phyloP scores from a whole-genome alignment of 2,113 vertebrate genomes.

The Thunnus maccoyii region DNA sequence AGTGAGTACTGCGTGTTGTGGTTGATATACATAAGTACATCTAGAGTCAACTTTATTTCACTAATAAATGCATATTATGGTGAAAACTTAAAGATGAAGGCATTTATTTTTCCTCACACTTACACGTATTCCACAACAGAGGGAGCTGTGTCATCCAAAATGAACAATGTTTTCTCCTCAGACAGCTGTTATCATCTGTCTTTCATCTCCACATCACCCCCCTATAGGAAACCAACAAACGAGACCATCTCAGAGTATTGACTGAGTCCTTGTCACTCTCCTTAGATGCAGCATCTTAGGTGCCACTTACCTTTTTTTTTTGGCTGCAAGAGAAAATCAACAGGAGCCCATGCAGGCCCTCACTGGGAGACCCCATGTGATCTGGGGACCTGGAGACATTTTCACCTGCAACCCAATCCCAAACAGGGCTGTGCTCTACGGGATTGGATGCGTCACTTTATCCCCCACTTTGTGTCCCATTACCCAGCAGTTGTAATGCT shows the following conservation, averaged over 20 bases:
- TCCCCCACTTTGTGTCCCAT: constrained; percentile 82
- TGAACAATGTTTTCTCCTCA: not conserved
- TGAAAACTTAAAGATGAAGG: not conserved
- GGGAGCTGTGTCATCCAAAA: constrained; percentile 56
- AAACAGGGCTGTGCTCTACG: constrained; percentile 53
- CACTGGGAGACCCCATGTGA: constrained; percentile 49
- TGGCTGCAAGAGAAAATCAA: constrained; percentile 32
- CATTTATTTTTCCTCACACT: constrained; percentile 11
- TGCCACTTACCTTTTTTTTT: constrained; percentile 32
- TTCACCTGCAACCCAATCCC: constrained; percentile 79
- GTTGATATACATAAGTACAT: not conserved
- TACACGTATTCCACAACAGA: constrained; percentile 40
- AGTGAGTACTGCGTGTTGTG: not conserved
- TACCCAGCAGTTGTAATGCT: constrained; percentile 83
- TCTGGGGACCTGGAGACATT: constrained; percentile 70
- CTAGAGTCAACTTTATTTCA: no score
- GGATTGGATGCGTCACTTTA: constrained; percentile 81
- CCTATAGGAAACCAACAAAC: not conserved
- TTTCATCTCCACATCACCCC: not conserved
- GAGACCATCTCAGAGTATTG: constrained; percentile 2
- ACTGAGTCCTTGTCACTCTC: constrained; percentile 6
- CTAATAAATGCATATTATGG: not conserved
- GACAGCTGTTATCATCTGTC: not conserved
- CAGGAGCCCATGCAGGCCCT: constrained; percentile 4
- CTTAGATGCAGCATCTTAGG: constrained; percentile 21